Conservation (phyloP, 2,113 vertebrate genomes). For the Neomonachus schauinslandi region DNA sequence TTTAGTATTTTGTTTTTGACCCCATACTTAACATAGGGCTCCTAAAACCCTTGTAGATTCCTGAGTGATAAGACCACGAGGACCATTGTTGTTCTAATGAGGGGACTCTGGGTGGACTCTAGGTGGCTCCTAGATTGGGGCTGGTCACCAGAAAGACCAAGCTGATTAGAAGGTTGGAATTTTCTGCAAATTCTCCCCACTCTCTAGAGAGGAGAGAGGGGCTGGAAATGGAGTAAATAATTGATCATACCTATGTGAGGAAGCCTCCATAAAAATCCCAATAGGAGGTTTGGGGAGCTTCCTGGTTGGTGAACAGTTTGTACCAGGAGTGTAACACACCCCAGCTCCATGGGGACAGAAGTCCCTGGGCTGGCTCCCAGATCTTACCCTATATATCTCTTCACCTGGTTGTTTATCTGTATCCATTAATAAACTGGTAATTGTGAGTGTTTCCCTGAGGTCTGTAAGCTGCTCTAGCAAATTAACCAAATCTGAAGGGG, state of each 20-base stretch:
- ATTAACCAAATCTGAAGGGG: not conserved
- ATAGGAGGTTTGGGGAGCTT: not conserved
- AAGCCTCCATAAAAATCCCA: not conserved
- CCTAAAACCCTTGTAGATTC: not conserved
- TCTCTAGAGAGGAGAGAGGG: not conserved
- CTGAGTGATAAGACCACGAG: not conserved
- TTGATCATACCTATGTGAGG: not conserved
- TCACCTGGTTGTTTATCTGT: not conserved
- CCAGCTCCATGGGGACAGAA: not conserved
- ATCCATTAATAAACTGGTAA: not conserved
- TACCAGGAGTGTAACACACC: accelerated
- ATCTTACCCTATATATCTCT: accelerated
- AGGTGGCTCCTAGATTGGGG: not conserved
- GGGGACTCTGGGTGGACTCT: not conserved
- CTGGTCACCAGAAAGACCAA: not conserved
- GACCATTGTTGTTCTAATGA: not conserved
- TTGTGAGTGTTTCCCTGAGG: not conserved
- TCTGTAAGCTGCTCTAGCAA: not conserved
- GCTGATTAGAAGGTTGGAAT: not conserved
- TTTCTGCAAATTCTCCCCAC: not conserved
- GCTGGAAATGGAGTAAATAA: not conserved
- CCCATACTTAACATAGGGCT: not conserved
- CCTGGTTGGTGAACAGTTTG: not conserved
- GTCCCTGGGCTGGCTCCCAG: not conserved
- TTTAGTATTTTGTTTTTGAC: not conserved